Base-by-base conservation (phyloP, 2,888 invertebrate genomes). In the Caenorhabditis sp. region DNA sequence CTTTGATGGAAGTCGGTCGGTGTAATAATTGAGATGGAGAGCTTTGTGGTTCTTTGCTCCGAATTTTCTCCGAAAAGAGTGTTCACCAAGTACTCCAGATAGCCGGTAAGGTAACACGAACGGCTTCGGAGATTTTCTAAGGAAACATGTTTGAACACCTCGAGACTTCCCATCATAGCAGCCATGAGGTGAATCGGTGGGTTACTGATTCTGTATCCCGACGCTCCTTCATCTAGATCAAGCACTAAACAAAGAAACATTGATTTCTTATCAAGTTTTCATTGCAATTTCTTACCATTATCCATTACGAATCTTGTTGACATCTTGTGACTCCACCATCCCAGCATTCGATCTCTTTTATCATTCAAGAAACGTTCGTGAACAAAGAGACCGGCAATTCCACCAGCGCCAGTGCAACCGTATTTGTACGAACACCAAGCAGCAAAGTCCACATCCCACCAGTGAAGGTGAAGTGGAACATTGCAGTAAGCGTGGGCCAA, bases 391-490 rank as follows among this genome's bases (percentile, higher is more conserved):
- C 93, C 93, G 2, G 92, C 93, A 28, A 94, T 89, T 58, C 93
- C 92, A 37, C 83, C 85, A 18, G 90, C 89, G 50, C 90, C 89
- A 9, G 89, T 86, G 58, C 88, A 87, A 9, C 89, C 90, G 64
- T 89, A 90, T 67, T 90, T 89, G 67, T 86, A 94, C 1, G 93
- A 92, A 87, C 94, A 94, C 94, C 94, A 94, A 76, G 92, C 92
- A n/a, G 94, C 94, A 90, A 94, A 94, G 90, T 94, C 94, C 1
- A 94, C 94, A 58, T 92, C 92, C 94, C 94, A 94, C 60, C 93
- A 93, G 88, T 94, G 93, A 6, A 94, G 91, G 20, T 92, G 81
- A 18, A 94, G 85, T 28, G 93, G 92, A 0, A 94, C 93, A 89
- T 94, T 94, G 4, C 94, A 94, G 15, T 93, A 93, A 3, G 94